Evolutionary conservation across 2,888 invertebrate species (phyloP).

Genomic region (Tenthredo mesomela): DNA sequence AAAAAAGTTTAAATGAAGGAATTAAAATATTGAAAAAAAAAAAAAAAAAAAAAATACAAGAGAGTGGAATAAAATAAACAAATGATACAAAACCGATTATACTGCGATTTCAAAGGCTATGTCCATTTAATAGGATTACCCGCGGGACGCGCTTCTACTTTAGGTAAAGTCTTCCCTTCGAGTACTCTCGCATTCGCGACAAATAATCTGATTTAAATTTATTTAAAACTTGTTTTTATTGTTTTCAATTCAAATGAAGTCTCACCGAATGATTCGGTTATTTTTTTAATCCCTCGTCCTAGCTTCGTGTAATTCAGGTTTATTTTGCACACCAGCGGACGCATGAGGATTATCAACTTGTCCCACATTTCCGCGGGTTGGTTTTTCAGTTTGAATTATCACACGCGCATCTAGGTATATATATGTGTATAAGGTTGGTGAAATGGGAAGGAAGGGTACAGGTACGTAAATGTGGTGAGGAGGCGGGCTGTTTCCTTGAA

Average conservation of each 20-base stretch:
- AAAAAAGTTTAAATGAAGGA: not conserved
- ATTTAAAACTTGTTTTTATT: not conserved
- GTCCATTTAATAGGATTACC: conserved; percentile 38
- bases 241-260: not conserved
- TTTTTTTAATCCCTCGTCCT: too few relatives aligned
- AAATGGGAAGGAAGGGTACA: too few relatives aligned
- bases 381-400: not conserved
- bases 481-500: conserved; percentile 69
- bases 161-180: conserved; percentile 3
- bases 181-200: not conserved
- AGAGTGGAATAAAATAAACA: not conserved
- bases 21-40: not conserved
- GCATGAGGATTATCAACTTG: conserved; percentile 11
- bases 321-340: too few relatives aligned
- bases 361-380: not conserved
- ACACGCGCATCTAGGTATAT: too few relatives aligned
- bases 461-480: conserved; percentile 59
- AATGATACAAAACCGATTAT: not conserved
- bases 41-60: not conserved
- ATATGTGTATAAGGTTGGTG: not conserved
- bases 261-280: not conserved
- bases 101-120: conserved; percentile 23
- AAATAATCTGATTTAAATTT: conserved; percentile 38
- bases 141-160: not conserved
- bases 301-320: too few relatives aligned